A percentile compares a stretch with the other conserved stretches of the same genome.
These are phyloP conservation scores for Chloebia gouldiae DNA, from an alignment of 2,113 vertebrate species.

Conservation along the genomic window DNA sequence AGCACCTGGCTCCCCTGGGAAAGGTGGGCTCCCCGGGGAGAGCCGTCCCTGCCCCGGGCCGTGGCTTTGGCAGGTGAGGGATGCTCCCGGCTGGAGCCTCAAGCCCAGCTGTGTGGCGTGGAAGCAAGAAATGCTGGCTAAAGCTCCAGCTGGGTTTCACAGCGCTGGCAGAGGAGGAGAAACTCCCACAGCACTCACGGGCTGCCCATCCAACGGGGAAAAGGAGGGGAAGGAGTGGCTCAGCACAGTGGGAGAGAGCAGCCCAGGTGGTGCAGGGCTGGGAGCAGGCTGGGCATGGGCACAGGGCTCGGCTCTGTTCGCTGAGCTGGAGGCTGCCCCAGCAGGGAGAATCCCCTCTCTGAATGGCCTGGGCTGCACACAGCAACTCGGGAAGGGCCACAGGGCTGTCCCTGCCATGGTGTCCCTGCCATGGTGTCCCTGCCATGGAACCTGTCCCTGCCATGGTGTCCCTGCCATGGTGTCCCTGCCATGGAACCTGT, in stretches of 20 bases:
- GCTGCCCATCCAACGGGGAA: rapidly evolving
- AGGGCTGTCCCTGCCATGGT: neutral
- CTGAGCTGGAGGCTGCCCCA: neutral
- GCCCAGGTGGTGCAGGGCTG: neutral
- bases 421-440: neutral
- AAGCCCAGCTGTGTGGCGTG: neutral
- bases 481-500: too few species aligned
- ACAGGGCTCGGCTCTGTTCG: rapidly evolving
- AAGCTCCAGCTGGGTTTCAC: neutral
- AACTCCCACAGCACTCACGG: rapidly evolving
- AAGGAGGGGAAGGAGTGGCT: neutral
- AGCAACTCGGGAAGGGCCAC: neutral
- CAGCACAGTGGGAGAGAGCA: too few species aligned
- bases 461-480: too few species aligned
- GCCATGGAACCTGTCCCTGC: neutral
- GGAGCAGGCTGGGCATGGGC: neutral
- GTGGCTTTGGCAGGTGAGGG: neutral
- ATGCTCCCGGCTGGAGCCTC: rapidly evolving
- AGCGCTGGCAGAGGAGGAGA: neutral
- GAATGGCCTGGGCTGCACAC: neutral
- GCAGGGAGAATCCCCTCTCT: neutral
- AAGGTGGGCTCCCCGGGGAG: rapidly evolving
- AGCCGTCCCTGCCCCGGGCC: rapidly evolving
- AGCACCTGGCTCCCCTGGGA: neutral
- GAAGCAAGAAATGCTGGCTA: neutral